phyloP scores from a whole-genome alignment of 2,113 vertebrate genomes.

The Casuarius casuarius region DNA sequence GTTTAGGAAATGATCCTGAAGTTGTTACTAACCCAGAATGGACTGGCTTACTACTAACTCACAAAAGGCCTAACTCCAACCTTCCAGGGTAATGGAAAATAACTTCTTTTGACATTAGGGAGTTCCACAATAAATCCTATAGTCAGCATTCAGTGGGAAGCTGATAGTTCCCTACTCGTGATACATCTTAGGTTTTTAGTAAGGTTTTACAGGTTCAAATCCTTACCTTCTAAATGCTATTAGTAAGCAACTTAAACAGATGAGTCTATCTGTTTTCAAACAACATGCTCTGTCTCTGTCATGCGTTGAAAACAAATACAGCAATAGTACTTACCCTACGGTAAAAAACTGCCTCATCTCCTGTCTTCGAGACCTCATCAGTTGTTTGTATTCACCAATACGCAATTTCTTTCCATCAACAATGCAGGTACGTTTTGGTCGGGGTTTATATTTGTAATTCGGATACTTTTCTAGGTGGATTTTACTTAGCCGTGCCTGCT shows the following conservation, averaged over 20 bases:
- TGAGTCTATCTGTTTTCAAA: neutral
- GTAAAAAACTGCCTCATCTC: constrained; percentile 99
- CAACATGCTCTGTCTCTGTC: neutral
- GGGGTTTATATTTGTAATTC: constrained; percentile 99
- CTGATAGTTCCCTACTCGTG: neutral
- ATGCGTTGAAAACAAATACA: neutral
- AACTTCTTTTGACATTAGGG: constrained; percentile 33
- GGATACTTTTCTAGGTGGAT: constrained; percentile 99
- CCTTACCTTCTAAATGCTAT: neutral
- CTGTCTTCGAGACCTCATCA: constrained; percentile 98
- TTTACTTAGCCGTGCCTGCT: constrained; percentile 98
- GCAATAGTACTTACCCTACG: constrained; percentile 86
- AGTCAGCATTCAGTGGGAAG: neutral
- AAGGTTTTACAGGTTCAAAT: neutral
- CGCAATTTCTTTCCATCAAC: constrained; percentile 98
- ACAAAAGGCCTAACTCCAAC: constrained; percentile 25
- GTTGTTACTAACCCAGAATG: neutral
- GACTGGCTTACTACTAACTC: constrained; percentile 5
- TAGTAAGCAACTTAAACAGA: constrained; percentile 23
- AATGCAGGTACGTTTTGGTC: constrained; percentile 98
- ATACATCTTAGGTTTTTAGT: neutral
- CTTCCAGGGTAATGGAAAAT: constrained; percentile 18
- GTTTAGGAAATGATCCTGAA: constrained; percentile 16
- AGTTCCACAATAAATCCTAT: neutral
- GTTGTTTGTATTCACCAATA: constrained; percentile 98